phyloP scores from a whole-genome alignment of 2,797 vertebrate genomes.

The Huso huso region DNA sequence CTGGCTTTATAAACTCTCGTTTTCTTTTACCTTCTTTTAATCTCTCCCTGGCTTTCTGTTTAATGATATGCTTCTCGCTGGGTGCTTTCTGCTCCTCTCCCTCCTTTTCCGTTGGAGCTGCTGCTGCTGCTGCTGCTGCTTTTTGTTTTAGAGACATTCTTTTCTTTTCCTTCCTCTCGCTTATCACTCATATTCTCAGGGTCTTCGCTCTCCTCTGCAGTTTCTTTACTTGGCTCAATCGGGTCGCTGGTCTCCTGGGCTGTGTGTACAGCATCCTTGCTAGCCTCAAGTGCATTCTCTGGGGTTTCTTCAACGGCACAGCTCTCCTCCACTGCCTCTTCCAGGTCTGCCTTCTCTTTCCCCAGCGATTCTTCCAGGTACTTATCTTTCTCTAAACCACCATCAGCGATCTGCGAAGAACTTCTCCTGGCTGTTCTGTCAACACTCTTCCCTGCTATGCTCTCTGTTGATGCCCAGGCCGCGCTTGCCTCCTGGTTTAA shows the following conservation, averaged over 20 bases:
- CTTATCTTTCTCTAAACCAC: conserved; percentile 50
- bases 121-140: conserved; percentile 71
- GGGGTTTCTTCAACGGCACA: conserved; percentile 31
- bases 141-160: conserved; percentile 46
- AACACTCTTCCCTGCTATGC: conserved; percentile 39
- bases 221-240: conserved; percentile 40
- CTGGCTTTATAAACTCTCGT: too few species aligned
- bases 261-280: conserved; percentile 56
- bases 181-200: conserved; percentile 28
- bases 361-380: conserved; percentile 55
- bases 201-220: conserved; percentile 49
- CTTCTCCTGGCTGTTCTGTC: conserved; percentile 51
- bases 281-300: conserved; percentile 19
- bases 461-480: conserved; percentile 59
- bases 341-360: conserved; percentile 45
- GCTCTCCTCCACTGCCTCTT: conserved; percentile 44
- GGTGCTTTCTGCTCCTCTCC: conserved; percentile 51
- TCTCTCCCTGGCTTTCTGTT: conserved; percentile 66
- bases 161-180: conserved; percentile 52
- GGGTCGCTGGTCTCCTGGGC: conserved; percentile 46
- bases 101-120: conserved; percentile 49
- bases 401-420: conserved; percentile 45
- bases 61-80: conserved; percentile 63
- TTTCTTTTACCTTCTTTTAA: conserved; percentile 74
- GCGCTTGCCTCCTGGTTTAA: conserved; percentile 82